Evolutionary conservation across 2,797 vertebrate species (phyloP).

Genomic region (Neomorphus geoffroyi): DNA sequence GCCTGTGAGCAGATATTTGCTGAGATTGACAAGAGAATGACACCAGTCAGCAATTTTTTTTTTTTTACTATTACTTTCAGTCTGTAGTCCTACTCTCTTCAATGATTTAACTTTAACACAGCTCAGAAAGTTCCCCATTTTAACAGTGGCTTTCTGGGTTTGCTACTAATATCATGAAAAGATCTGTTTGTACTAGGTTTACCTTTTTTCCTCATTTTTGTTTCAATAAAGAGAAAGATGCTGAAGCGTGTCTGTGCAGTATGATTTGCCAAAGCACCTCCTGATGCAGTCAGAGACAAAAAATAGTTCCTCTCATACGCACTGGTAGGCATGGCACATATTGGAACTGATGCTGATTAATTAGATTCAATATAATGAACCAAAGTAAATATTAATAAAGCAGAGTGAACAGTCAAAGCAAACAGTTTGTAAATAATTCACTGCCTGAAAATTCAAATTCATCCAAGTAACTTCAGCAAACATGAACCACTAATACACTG

Average conservation of each 20-base stretch:
- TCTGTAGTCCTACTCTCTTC: neutral
- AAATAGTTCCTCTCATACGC: neutral
- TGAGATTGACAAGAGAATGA: neutral
- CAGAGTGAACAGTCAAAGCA: neutral
- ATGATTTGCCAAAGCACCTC: neutral
- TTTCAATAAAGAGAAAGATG: neutral
- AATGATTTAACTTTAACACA: neutral
- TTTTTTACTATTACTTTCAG: neutral
- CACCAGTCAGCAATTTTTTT: constrained; percentile 1
- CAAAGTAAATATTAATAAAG: neutral
- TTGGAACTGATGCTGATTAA: neutral
- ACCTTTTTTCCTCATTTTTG: neutral
- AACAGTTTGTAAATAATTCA: constrained; percentile 1
- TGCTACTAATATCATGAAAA: neutral
- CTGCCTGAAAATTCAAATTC: neutral
- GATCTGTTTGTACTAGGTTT: neutral
- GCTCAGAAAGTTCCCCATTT: neutral
- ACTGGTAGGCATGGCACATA: neutral
- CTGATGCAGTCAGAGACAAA: neutral
- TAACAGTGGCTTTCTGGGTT: neutral
- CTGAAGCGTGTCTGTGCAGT: neutral
- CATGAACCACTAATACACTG: neutral
- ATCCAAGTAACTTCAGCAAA: neutral
- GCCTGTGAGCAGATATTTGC: neutral
- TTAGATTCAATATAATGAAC: neutral